Evolutionary conservation across 2,888 invertebrate genomes (phyloP).

Genomic region (Beris morrisii): DNA sequence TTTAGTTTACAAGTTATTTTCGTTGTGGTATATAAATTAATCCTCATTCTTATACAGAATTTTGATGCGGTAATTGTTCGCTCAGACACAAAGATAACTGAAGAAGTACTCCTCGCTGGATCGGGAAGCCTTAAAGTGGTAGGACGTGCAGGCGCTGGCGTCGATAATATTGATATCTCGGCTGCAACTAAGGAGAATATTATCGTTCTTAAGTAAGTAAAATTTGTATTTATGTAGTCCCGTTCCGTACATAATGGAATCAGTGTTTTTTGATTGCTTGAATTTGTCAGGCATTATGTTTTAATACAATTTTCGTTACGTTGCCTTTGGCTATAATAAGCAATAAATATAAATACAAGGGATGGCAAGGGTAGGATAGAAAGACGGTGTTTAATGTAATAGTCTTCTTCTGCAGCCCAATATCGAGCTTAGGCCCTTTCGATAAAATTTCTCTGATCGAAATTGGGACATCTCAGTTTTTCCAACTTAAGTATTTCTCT

Average conservation of each 20-base stretch:
- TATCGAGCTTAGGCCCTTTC: too few relatives aligned
- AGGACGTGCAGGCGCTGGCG: slow-evolving; percentile 97
- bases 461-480: too few relatives aligned
- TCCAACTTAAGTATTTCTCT: too few relatives aligned
- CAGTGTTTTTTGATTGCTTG: background rate
- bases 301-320: too few relatives aligned
- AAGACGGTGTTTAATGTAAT: too few relatives aligned
- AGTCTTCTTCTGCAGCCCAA: too few relatives aligned
- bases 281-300: background rate
- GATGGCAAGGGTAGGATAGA: too few relatives aligned
- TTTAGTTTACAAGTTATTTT: too few relatives aligned
- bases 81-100: slow-evolving; percentile 92
- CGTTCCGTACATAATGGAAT: slow-evolving; percentile 7
- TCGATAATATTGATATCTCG: slow-evolving; percentile 93
- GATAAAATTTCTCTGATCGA: too few relatives aligned
- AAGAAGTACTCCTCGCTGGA: slow-evolving; percentile 77
- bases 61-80: slow-evolving; percentile 90
- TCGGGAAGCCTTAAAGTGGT: slow-evolving; percentile 77
- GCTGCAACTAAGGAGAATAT: slow-evolving; percentile 83
- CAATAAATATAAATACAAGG: too few relatives aligned
- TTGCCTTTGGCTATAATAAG: too few relatives aligned
- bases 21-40: too few relatives aligned
- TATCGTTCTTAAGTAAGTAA: slow-evolving; percentile 88
- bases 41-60: slow-evolving; percentile 61
- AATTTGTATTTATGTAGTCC: background rate